Percentiles rank a stretch among this genome's conserved stretches.
These are phyloP conservation scores for Mirounga angustirostris DNA, from an alignment of 2,113 vertebrate species.

Conservation along the genomic window DNA sequence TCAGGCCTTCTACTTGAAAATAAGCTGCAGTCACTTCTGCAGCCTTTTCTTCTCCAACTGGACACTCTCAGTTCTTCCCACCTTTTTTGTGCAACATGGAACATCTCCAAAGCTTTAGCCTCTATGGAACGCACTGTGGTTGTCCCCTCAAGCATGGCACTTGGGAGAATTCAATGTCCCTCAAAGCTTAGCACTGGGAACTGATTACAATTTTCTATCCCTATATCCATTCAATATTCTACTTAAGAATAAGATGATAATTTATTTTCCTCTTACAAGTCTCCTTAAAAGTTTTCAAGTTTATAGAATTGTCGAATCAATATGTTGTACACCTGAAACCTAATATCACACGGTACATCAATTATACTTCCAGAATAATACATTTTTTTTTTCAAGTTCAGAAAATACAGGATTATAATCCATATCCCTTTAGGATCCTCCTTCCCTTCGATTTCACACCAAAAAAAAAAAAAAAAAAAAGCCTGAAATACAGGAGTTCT, in stretches of 20 bases:
- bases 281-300: neutral
- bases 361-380: neutral
- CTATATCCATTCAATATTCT: neutral
- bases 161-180: neutral
- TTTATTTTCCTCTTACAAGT: neutral
- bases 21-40: neutral
- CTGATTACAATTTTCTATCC: neutral
- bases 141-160: neutral
- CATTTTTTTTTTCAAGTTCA: neutral
- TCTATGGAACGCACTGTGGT: neutral
- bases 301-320: neutral
- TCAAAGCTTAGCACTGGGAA: neutral
- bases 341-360: neutral
- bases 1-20: neutral
- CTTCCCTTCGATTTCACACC: no score
- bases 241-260: neutral
- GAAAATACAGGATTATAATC: neutral
- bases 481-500: neutral
- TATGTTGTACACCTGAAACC: neutral
- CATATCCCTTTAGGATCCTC: neutral
- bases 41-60: neutral
- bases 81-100: neutral
- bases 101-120: neutral
- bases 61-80: neutral
- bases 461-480: neutral